Percentiles rank a stretch among this genome's conserved stretches.
Conservation (phyloP, 2,888 invertebrate species). For the Dryomyza anilis region DNA sequence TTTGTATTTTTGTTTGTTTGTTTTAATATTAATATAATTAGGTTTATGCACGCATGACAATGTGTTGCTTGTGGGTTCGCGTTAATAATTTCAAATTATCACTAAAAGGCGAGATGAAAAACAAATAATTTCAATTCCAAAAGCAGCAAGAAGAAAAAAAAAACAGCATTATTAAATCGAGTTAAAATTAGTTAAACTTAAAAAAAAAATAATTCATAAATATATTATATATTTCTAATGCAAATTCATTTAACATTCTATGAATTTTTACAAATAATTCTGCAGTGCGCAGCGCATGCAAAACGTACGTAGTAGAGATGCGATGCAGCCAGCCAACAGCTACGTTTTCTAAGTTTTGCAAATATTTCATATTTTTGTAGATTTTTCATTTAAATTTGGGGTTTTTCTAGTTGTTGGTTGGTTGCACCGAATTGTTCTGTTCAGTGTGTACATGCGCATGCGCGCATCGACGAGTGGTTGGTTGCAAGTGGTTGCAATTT, state of each 20-base stretch:
- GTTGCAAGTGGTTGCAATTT: no score
- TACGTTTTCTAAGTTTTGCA: constrained; percentile 19
- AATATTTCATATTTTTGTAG: constrained; percentile 12
- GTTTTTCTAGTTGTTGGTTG: no score
- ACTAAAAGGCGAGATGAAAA: constrained; percentile 12
- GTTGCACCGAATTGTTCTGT: no score
- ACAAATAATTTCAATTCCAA: constrained; percentile 17
- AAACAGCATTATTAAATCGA: not conserved
- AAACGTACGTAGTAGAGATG: no score
- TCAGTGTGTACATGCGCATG: no score
- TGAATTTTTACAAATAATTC: constrained; percentile 23
- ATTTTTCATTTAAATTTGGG: constrained; percentile 7
- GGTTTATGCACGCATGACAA: not conserved
- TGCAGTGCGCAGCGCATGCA: not conserved
- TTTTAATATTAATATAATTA: not conserved
- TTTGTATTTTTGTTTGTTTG: not conserved
- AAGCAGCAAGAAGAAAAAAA: not conserved
- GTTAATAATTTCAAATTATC: constrained; percentile 18
- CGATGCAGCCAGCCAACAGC: no score
- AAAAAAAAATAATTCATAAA: constrained; percentile 19
- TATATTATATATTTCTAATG: constrained; percentile 23
- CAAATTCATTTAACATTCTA: constrained; percentile 20
- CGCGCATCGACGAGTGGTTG: no score
- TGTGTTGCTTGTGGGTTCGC: no score
- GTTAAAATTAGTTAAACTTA: constrained; percentile 21